Evolutionary conservation across 2,797 vertebrate genomes (phyloP).

Genomic region (Dromococcyx pavoninus): DNA sequence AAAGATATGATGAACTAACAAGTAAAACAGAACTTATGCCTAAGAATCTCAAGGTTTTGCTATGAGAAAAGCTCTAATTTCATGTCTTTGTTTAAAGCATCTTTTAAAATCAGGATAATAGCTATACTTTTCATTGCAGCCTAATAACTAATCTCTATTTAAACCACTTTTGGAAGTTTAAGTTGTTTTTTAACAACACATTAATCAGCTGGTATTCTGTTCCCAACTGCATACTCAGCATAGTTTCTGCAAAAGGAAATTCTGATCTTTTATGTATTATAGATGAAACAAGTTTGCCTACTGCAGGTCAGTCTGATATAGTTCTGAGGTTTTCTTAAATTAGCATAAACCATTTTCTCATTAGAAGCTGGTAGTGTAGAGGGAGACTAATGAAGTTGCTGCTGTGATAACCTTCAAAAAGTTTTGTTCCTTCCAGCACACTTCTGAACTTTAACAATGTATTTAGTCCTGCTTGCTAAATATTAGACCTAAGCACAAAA

Average conservation of each 20-base stretch:
- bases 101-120: background rate
- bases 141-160: background rate
- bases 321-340: constrained; percentile 10
- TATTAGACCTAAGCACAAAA: background rate
- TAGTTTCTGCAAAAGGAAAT: constrained; percentile 8
- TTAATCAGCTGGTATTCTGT: background rate
- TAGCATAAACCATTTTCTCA: background rate
- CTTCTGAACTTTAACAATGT: background rate
- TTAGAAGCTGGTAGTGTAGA: background rate
- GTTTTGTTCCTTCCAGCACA: background rate
- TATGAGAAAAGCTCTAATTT: background rate
- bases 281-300: constrained; percentile 24
- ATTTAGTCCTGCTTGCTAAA: background rate
- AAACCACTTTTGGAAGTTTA: constrained; percentile 5
- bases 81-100: background rate
- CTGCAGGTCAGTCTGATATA: background rate
- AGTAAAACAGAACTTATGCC: background rate
- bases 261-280: constrained; percentile 52
- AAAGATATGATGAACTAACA: background rate
- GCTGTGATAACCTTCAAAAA: background rate
- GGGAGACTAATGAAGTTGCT: background rate
- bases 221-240: background rate
- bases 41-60: background rate
- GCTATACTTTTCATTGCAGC: background rate
- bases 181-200: background rate